Percentiles rank a stretch among this genome's conserved stretches.
Conservation (phyloP, 2,888 invertebrate species). For the Drosophila macrospina region DNA sequence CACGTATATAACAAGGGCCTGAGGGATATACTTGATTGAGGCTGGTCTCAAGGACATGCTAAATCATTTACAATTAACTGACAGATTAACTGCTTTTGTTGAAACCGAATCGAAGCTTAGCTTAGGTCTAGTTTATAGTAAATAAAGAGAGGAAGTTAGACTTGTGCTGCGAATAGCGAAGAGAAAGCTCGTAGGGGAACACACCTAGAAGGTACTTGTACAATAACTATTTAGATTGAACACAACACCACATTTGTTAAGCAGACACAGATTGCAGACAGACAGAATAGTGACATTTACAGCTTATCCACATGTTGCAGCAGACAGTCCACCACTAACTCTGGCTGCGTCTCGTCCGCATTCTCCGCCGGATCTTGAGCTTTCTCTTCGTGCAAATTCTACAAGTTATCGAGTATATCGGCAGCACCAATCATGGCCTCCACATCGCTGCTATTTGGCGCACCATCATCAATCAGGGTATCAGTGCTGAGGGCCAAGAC, state of each 20-base stretch:
- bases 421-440: constrained; percentile 84
- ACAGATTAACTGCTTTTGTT: constrained; percentile 15
- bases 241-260: constrained; percentile 36
- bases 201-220: constrained; percentile 2
- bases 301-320: constrained; percentile 81
- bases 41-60: constrained; percentile 36
- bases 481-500: constrained; percentile 58
- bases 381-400: constrained; percentile 83
- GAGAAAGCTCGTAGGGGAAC: constrained; percentile 49
- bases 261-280: constrained; percentile 17
- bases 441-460: constrained; percentile 68
- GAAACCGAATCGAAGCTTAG: constrained; percentile 67
- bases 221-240: constrained; percentile 29
- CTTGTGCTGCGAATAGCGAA: constrained; percentile 42
- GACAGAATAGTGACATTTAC: constrained; percentile 39
- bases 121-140: constrained; percentile 10
- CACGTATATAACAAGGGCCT: constrained; percentile 64
- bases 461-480: constrained; percentile 71
- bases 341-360: constrained; percentile 26
- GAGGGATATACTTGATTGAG: constrained; percentile 57
- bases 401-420: constrained; percentile 84
- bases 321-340: constrained; percentile 71
- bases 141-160: constrained; percentile 30
- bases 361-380: constrained; percentile 39
- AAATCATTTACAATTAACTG: constrained; percentile 14